phyloP scores from a whole-genome alignment of 1,140 invertebrate species.

The Cotesia typhae region DNA sequence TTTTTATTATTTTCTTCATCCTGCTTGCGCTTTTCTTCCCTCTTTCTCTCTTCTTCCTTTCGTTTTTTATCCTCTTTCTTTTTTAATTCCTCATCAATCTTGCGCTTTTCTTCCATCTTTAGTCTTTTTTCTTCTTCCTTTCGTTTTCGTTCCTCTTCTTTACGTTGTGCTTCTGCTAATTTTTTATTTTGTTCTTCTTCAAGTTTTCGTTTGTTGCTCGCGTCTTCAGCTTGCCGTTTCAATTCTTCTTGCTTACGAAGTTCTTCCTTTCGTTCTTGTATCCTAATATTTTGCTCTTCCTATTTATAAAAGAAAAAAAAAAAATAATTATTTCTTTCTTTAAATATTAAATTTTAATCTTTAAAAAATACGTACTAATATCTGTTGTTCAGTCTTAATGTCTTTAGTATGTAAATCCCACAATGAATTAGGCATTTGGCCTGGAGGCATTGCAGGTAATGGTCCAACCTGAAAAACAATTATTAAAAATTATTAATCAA shows the following conservation, averaged over 20 bases:
- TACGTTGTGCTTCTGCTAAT: slow-evolving; percentile 56
- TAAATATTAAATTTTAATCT: background rate
- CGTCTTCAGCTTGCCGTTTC: slow-evolving; percentile 49
- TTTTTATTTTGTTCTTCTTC: slow-evolving; percentile 56
- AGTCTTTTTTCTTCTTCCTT: slow-evolving; percentile 54
- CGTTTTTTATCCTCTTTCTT: slow-evolving; percentile 58
- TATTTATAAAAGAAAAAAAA: slow-evolving; percentile 42
- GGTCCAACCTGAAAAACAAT: slow-evolving; percentile 50
- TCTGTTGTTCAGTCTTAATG: slow-evolving; percentile 68
- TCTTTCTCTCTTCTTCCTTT: slow-evolving; percentile 60
- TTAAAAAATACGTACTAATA: slow-evolving; percentile 54
- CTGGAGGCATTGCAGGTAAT: slow-evolving; percentile 57
- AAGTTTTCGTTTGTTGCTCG: slow-evolving; percentile 52
- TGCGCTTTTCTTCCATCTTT: slow-evolving; percentile 59
- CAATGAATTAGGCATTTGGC: slow-evolving; percentile 58
- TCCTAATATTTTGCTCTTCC: slow-evolving; percentile 65
- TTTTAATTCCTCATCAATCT: slow-evolving; percentile 54
- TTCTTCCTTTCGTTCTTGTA: slow-evolving; percentile 61
- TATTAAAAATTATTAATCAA: slow-evolving; percentile 14
- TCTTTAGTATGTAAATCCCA: slow-evolving; percentile 62
- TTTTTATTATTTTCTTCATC: slow-evolving; percentile 59
- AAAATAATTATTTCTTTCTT: slow-evolving; percentile 5
- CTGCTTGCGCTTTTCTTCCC: slow-evolving; percentile 55
- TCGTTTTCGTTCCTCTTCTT: slow-evolving; percentile 57
- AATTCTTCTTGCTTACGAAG: slow-evolving; percentile 53